A percentile compares a stretch with the other conserved stretches of the same genome.
phyloP scores from a whole-genome alignment of 2,113 vertebrate genomes.

The Solenodon paradoxus region DNA sequence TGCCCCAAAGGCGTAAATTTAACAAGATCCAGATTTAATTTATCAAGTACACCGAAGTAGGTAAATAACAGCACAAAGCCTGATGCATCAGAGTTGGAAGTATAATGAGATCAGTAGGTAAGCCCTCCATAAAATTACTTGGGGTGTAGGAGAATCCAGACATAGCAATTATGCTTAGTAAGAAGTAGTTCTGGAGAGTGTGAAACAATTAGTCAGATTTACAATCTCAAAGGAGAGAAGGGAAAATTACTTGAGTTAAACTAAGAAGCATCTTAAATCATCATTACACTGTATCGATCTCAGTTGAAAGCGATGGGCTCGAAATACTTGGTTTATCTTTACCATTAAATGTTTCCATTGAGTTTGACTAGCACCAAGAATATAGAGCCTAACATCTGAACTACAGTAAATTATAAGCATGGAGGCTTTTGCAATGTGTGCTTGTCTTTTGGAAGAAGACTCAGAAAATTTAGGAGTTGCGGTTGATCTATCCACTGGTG shows the following conservation, averaged over 20 bases:
- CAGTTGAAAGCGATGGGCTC: slow-evolving; percentile 40
- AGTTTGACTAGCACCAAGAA: slow-evolving; percentile 23
- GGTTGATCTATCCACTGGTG: background rate
- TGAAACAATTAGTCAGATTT: slow-evolving; percentile 72
- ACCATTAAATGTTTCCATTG: slow-evolving; percentile 40
- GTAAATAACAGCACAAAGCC: slow-evolving; percentile 48
- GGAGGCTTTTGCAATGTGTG: background rate
- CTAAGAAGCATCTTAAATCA: slow-evolving; percentile 64
- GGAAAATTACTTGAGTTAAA: slow-evolving; percentile 68
- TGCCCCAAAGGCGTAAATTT: slow-evolving; percentile 36
- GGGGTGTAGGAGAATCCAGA: slow-evolving; percentile 29
- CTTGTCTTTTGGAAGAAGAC: background rate
- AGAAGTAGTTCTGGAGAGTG: slow-evolving; percentile 45
- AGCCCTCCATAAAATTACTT: slow-evolving; percentile 59
- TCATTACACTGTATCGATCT: slow-evolving; percentile 61
- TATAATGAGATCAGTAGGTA: slow-evolving; percentile 56
- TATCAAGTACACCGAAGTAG: slow-evolving; percentile 52
- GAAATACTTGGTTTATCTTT: slow-evolving; percentile 58
- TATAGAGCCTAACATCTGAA: slow-evolving; percentile 17
- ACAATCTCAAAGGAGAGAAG: slow-evolving; percentile 60
- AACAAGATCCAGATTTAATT: slow-evolving; percentile 58
- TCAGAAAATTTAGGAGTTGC: background rate
- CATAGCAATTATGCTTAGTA: slow-evolving; percentile 60
- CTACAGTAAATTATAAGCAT: slow-evolving; percentile 19
- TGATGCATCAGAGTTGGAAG: background rate